These are phyloP conservation scores for Caenorhabditis auriculariae DNA, from an alignment of 2,888 invertebrate genomes.

Conservation along the genomic window DNA sequence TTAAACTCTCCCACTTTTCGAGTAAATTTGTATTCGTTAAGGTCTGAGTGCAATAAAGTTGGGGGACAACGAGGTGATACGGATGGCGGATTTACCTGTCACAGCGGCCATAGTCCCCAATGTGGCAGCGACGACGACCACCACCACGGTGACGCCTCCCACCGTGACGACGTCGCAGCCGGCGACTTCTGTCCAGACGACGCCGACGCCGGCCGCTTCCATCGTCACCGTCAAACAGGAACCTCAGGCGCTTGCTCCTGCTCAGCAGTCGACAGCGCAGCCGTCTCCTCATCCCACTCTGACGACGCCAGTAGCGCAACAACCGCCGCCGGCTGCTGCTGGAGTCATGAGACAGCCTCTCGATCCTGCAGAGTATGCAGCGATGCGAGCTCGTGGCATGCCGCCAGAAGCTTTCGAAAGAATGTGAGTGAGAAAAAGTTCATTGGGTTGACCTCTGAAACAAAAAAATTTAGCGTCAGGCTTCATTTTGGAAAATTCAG, in stretches of 20 bases:
- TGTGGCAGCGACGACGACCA: no score
- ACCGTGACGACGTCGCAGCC: background rate
- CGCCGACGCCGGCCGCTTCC: constrained; percentile 8
- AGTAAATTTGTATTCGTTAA: background rate
- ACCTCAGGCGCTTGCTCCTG: constrained; percentile 7
- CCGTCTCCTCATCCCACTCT: background rate
- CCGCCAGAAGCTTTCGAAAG: no score
- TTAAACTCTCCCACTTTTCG: background rate
- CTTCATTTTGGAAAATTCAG: no score
- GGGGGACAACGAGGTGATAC: constrained; percentile 7
- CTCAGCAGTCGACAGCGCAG: background rate
- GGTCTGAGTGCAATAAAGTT: constrained; percentile 10
- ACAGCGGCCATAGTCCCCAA: no score
- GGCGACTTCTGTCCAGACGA: background rate
- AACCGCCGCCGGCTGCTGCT: constrained; percentile 14
- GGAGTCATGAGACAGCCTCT: no score
- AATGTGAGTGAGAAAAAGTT: no score
- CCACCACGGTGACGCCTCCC: constrained; percentile 10
- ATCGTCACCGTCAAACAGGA: constrained; percentile 10
- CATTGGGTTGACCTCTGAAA: no score
- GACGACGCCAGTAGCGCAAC: constrained; percentile 8
- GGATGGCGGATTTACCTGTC: constrained; percentile 13
- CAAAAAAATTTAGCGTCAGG: no score
- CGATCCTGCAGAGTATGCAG: no score
- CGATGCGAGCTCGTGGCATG: no score